Base-by-base conservation (phyloP, 1,140 invertebrate genomes). In the Phymastichus coffea region DNA sequence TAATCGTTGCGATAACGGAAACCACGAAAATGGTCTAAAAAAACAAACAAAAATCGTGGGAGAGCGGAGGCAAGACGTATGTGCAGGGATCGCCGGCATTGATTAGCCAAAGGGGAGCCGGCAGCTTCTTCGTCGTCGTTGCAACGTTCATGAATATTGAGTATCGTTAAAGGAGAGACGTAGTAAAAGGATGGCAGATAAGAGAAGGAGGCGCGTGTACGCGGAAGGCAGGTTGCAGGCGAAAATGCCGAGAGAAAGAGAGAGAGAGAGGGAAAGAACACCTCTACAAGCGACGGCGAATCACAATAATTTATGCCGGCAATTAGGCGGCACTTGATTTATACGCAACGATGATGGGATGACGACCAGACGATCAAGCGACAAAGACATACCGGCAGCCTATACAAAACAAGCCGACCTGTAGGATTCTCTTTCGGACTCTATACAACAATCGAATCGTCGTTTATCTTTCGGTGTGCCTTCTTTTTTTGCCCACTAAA, bases 281-380 rank as follows among this genome's bases (percentile, higher is more conserved):
- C n/a, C 17, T 41, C 17, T 19, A n/a, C 6, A n/a, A n/a, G n/a
- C n/a, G n/a, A n/a, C n/a, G 25, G 51, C 33, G 26, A 62, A 57
- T 62, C 48, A 30, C 41, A 51, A 56, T 61, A 61, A 61, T 61
- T 61, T 61, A 61, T 61, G 52, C 43, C 38, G 33, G 52, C 59
- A 61, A 61, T 61, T 61, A 61, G 46, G 53, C 44, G 44, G 37
- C 51, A 55, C 51, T 54, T 61, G 58, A 61, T 61, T 61, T 61
- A 61, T 61, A 49, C 35, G 35, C 43, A 30, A 49, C 28, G 51
- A 55, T 61, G 58, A 61, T 23, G 37, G 44, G 41, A 54, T 53
- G 40, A 47, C 35, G 33, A 57, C 30, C 23, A 15, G 9, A 23
- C 14, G 28, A 54, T 3, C 20, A 38, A 41, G 48, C 47, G 57